Evolutionary conservation across 1,140 invertebrate genomes (phyloP).

Genomic region (Helicorthomorpha holstii): DNA sequence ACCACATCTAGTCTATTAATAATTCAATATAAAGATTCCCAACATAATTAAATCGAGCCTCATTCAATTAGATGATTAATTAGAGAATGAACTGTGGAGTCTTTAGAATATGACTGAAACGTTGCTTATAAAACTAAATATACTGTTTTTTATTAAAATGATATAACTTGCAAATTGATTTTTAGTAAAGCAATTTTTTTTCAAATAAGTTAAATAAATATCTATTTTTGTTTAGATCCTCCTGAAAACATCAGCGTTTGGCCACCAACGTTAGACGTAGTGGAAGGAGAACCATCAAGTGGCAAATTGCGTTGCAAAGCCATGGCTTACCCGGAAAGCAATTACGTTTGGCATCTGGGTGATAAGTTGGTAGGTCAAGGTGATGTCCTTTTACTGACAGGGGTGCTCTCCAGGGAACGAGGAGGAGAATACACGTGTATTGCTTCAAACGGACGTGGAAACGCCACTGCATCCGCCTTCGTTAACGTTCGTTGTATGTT

Average conservation of each 20-base stretch:
- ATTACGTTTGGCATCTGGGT: slow-evolving; percentile 41
- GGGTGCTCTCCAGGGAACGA: slow-evolving; percentile 35
- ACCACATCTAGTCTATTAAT: too few species aligned
- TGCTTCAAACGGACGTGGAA: slow-evolving; percentile 56
- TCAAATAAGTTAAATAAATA: too few species aligned
- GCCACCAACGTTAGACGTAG: slow-evolving; percentile 47
- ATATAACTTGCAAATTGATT: too few species aligned
- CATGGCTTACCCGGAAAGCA: slow-evolving; percentile 48
- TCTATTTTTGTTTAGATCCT: slow-evolving; percentile 63
- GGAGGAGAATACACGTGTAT: slow-evolving; percentile 56
- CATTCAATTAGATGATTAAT: too few species aligned
- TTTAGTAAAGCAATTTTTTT: slow-evolving; percentile 10
- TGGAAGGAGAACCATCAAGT: slow-evolving; percentile 53
- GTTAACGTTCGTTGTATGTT: slow-evolving; percentile 67
- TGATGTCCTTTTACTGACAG: slow-evolving; percentile 36
- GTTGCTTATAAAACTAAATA: too few species aligned
- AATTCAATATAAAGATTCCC: too few species aligned
- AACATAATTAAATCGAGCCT: too few species aligned
- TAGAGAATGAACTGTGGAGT: too few species aligned
- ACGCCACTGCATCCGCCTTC: slow-evolving; percentile 38
- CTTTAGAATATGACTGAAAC: too few species aligned
- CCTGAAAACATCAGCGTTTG: slow-evolving; percentile 66
- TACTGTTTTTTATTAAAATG: too few species aligned
- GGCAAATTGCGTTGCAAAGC: slow-evolving; percentile 58
- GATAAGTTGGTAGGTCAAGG: slow-evolving; percentile 28